Evolutionary conservation across 2,888 invertebrate species (phyloP), one percentile per base, ranked within the genome.

Genomic region (Drosophila picticornis): DNA sequence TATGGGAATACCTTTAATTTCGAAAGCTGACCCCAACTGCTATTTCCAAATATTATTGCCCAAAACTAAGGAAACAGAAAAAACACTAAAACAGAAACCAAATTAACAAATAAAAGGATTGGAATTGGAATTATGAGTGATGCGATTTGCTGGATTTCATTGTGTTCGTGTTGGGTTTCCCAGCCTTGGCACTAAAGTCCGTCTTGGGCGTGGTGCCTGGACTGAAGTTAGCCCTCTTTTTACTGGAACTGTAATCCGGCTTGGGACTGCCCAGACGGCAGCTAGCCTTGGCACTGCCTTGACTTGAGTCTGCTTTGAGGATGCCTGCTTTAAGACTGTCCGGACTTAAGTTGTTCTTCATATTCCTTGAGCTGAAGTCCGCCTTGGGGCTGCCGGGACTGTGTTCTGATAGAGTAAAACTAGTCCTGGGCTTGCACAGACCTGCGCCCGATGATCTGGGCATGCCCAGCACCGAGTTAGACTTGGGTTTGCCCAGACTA

Each of bases 1-100:
- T 13, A 9, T 4, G 2, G 16, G 46, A 46, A 25, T 25, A 25
- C 25, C 62, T 76, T 72, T 69, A 75, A 72, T 75, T 81, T 75
- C 46, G 62, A 34, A 22, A 48, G 34, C 40, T 38, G 34, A 46
- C 16, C 25, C 48, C 27, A 57, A 40, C 34, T 64, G 29, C 27
- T 36, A 16, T 34, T 65, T 25, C 32, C 31, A 43, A 53, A 72
- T 63, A 77, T 70, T 57, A 43, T 70, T 48, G 51, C 38, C 34
- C 32, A 46, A 56, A n/a, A 7, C 22, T 40, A 40, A 57, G n/a
- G 38, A 38, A 38, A 38, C 13, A 56, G 1, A 16, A 13, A 9
- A 4, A n/a, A 19, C 29, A 13, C 1, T n/a, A n/a, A 46, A 61
- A 27, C n/a, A n/a, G n/a, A 50, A 29, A 72, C 38, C 29, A 73